phyloP scores from a whole-genome alignment of 2,888 invertebrate genomes.

The Drosophila eohydei region DNA sequence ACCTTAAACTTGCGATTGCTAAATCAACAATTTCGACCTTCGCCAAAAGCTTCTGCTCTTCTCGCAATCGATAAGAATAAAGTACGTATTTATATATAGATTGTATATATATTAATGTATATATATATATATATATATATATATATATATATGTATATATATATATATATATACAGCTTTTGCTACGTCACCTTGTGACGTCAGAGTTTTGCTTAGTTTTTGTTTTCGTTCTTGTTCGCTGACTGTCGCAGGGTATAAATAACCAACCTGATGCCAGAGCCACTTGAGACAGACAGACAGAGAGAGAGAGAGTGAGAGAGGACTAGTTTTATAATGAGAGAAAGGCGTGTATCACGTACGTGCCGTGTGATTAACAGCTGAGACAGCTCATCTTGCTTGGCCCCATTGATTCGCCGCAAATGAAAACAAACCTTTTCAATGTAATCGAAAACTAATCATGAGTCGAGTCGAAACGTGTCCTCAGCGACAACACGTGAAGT shows the following conservation, averaged over 20 bases:
- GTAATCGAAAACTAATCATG: slow-evolving; percentile 33
- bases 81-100: slow-evolving; percentile 9
- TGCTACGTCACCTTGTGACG: slow-evolving; percentile 45
- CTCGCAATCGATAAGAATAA: slow-evolving; percentile 40
- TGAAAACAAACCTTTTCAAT: slow-evolving; percentile 23
- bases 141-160: background rate
- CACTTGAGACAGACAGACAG: slow-evolving; percentile 1
- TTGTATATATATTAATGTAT: background rate
- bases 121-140: background rate
- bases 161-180: slow-evolving; percentile 3
- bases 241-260: slow-evolving; percentile 33
- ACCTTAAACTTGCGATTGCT: slow-evolving; percentile 56
- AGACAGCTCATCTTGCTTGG: slow-evolving; percentile 34
- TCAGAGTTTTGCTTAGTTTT: slow-evolving; percentile 25
- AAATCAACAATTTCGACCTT: slow-evolving; percentile 54
- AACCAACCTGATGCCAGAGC: slow-evolving; percentile 34
- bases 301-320: background rate
- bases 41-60: slow-evolving; percentile 19
- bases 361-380: slow-evolving; percentile 27
- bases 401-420: slow-evolving; percentile 24
- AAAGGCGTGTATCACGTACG: slow-evolving; percentile 39
- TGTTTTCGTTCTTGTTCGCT: slow-evolving; percentile 12
- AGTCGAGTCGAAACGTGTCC: slow-evolving; percentile 32
- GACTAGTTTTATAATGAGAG: background rate
- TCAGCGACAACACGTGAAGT: slow-evolving; percentile 33